Evolutionary conservation across 2,113 vertebrate species (phyloP).

Genomic region (Psephotus haematonotus): DNA sequence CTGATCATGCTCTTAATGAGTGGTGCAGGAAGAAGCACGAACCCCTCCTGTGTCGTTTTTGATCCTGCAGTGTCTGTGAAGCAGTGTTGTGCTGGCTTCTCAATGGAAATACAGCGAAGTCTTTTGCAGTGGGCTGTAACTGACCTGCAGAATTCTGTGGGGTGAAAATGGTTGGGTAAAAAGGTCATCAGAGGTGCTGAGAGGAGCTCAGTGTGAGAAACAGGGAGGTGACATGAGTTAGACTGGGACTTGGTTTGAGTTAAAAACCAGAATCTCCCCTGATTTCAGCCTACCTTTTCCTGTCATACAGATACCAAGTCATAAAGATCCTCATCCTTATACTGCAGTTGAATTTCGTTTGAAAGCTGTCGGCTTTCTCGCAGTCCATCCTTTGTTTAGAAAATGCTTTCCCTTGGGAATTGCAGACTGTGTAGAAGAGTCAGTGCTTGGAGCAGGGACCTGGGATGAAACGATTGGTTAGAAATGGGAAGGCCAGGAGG

Average conservation of each 20-base stretch:
- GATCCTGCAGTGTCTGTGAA: neutral
- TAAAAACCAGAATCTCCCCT: neutral
- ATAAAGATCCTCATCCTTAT: neutral
- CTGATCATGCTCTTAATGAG: neutral
- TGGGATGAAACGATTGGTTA: neutral
- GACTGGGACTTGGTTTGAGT: neutral
- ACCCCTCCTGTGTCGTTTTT: neutral
- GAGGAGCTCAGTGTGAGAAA: neutral
- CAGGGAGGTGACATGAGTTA: rapidly evolving
- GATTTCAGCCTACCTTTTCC: neutral
- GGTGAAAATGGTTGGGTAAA: neutral
- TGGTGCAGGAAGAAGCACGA: neutral
- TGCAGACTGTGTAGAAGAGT: neutral
- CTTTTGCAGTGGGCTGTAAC: neutral
- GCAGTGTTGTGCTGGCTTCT: neutral
- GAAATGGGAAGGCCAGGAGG: neutral
- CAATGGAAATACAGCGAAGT: neutral
- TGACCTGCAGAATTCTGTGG: neutral
- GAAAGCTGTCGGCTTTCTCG: rapidly evolving
- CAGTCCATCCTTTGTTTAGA: neutral
- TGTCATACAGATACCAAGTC: rapidly evolving
- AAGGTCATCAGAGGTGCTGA: neutral
- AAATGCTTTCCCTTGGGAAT: neutral
- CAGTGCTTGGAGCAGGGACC: neutral
- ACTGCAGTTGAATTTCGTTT: neutral